Conservation (phyloP, 2,113 vertebrate genomes). For the Scomber japonicus region DNA sequence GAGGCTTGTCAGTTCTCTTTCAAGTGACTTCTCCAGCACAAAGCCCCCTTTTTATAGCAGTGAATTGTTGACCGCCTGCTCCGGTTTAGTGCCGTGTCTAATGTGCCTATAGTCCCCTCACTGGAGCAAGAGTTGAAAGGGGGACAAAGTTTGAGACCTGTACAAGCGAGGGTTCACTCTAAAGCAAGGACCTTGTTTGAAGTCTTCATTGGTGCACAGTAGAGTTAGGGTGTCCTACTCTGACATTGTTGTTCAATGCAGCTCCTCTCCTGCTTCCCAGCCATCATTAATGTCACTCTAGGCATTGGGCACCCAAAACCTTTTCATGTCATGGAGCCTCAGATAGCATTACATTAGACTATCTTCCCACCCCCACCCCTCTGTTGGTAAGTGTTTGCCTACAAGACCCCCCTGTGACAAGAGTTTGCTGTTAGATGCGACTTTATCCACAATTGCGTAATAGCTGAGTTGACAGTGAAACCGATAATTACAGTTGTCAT, state of each 20-base stretch:
- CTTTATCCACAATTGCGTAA: slow-evolving; percentile 26
- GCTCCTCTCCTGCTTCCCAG: slow-evolving; percentile 56
- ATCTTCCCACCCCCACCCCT: slow-evolving; percentile 20
- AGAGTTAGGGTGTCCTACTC: slow-evolving; percentile 63
- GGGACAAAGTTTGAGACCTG: slow-evolving; percentile 88
- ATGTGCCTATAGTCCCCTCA: slow-evolving; percentile 83
- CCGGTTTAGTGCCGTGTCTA: slow-evolving; percentile 87
- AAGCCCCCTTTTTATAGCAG: slow-evolving; percentile 85
- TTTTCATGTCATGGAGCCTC: background rate
- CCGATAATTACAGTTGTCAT: background rate
- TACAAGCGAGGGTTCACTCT: slow-evolving; percentile 84
- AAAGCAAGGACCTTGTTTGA: slow-evolving; percentile 76
- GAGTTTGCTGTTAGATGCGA: slow-evolving; percentile 27
- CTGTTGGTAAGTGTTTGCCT: slow-evolving; percentile 20
- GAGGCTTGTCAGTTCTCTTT: slow-evolving; percentile 87
- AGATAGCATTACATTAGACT: slow-evolving; percentile 34
- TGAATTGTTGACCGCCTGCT: slow-evolving; percentile 84
- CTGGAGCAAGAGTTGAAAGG: slow-evolving; percentile 79
- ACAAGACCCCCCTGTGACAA: background rate
- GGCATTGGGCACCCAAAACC: slow-evolving; percentile 20
- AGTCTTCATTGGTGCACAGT: slow-evolving; percentile 79
- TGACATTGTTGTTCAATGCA: slow-evolving; percentile 62
- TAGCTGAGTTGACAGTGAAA: slow-evolving; percentile 3
- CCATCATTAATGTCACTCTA: slow-evolving; percentile 58
- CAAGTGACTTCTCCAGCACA: slow-evolving; percentile 87